Conservation (phyloP, 2,113 vertebrate species). For the Poeciliopsis occidentalis region DNA sequence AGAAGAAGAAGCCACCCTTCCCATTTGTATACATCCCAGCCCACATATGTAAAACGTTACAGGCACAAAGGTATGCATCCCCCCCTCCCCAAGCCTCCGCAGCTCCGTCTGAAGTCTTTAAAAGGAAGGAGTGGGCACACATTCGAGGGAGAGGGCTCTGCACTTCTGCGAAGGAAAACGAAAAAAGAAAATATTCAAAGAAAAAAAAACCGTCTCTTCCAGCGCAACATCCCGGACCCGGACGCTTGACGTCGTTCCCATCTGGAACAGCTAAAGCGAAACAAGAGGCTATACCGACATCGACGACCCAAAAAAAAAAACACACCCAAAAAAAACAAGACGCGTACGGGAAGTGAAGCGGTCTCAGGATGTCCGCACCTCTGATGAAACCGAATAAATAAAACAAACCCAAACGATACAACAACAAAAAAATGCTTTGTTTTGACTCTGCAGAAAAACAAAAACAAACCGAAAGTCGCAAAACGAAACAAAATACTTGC, state of each 20-base stretch:
- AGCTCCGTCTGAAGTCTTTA: slow-evolving; percentile 67
- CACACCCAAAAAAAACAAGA: slow-evolving; percentile 84
- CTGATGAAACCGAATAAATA: slow-evolving; percentile 81
- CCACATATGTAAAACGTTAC: slow-evolving; percentile 68
- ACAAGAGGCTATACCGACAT: slow-evolving; percentile 77
- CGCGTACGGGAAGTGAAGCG: slow-evolving; percentile 91
- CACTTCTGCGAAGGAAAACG: slow-evolving; percentile 46
- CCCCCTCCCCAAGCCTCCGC: slow-evolving; percentile 70
- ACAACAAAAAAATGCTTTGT: slow-evolving; percentile 75
- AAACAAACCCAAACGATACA: slow-evolving; percentile 72
- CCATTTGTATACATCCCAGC: slow-evolving; percentile 61
- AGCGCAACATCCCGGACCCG: slow-evolving; percentile 35
- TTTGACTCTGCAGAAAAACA: slow-evolving; percentile 58
- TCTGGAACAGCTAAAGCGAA: slow-evolving; percentile 54
- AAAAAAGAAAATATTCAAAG: no score
- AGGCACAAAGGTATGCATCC: slow-evolving; percentile 74
- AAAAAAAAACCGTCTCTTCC: neutral
- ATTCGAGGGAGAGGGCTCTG: slow-evolving; percentile 72
- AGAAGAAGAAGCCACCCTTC: slow-evolving; percentile 43
- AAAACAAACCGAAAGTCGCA: slow-evolving; percentile 65
- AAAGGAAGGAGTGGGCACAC: slow-evolving; percentile 75
- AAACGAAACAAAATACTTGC: slow-evolving; percentile 67
- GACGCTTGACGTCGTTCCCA: slow-evolving; percentile 70
- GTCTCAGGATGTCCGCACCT: slow-evolving; percentile 75
- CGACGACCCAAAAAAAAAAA: slow-evolving; percentile 75